phyloP scores from a whole-genome alignment of 64 coral and sea anemone genomes.

The Catalaphyllia jardinei region DNA sequence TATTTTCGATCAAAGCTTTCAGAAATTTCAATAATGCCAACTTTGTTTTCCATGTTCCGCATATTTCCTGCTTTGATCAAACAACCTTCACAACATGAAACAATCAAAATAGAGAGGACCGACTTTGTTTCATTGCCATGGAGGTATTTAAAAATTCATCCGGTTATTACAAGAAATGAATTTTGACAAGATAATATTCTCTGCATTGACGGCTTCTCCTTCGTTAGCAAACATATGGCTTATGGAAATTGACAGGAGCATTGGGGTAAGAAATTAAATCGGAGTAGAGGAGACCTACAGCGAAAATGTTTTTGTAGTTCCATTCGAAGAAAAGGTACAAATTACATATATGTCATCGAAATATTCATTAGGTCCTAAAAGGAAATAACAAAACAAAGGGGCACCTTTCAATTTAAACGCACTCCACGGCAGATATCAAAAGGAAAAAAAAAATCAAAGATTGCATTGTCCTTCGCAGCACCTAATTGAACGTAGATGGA shows the following conservation, averaged over 20 bases:
- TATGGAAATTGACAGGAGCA: background rate
- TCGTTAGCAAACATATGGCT: background rate
- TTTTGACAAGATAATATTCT: constrained; percentile 14
- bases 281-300: background rate
- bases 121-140: constrained; percentile 16
- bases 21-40: background rate
- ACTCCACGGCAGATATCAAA: background rate
- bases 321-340: background rate
- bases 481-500: constrained; percentile 1
- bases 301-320: background rate
- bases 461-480: background rate
- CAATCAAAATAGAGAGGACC: constrained; percentile 6
- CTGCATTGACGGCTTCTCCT: background rate
- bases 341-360: background rate
- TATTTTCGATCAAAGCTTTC: background rate
- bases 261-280: constrained; percentile 4
- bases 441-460: background rate
- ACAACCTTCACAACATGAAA: constrained; percentile 5
- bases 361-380: background rate
- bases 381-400: background rate
- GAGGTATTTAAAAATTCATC: constrained; percentile 14
- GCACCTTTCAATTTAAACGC: background rate
- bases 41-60: constrained; percentile 3
- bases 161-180: constrained; percentile 29
- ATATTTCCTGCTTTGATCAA: constrained; percentile 24